Percentiles rank a stretch among this genome's conserved stretches.
Conservation (phyloP, 2,888 invertebrate species). For the Campopleginae sp. region DNA sequence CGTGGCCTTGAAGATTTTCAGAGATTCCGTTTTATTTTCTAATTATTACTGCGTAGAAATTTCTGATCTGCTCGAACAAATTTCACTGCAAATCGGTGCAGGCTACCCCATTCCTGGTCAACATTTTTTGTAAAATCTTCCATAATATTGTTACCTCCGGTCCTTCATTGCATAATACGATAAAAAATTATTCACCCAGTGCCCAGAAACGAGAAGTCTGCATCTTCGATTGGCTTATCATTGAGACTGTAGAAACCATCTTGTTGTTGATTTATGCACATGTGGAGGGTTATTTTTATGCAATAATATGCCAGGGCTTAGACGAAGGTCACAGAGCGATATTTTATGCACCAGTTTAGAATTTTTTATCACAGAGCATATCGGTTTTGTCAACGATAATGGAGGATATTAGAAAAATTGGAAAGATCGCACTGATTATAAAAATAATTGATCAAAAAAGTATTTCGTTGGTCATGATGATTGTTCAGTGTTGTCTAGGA, state of each 20-base stretch:
- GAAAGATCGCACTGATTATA: too few species aligned
- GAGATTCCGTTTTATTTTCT: neutral
- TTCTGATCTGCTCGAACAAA: neutral
- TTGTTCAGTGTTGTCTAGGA: slow-evolving; percentile 4
- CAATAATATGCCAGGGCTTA: neutral
- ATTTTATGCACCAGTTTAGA: neutral
- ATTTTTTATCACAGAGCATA: neutral
- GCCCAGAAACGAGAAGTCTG: neutral
- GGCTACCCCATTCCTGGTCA: neutral
- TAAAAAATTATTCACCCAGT: too few species aligned
- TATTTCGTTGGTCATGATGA: neutral
- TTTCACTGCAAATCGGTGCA: neutral
- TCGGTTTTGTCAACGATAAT: too few species aligned
- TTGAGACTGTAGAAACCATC: neutral
- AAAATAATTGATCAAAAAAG: too few species aligned
- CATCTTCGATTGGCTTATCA: neutral
- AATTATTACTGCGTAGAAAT: neutral
- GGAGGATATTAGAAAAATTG: too few species aligned
- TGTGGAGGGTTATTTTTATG: neutral
- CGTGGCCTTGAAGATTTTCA: neutral
- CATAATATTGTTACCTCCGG: neutral
- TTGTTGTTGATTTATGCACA: neutral
- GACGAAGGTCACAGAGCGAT: neutral
- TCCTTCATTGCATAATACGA: neutral
- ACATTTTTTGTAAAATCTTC: neutral